Percentiles rank a stretch among this genome's conserved stretches.
Conservation (phyloP, 2,888 invertebrate species). For the Hemithea aestivaria region DNA sequence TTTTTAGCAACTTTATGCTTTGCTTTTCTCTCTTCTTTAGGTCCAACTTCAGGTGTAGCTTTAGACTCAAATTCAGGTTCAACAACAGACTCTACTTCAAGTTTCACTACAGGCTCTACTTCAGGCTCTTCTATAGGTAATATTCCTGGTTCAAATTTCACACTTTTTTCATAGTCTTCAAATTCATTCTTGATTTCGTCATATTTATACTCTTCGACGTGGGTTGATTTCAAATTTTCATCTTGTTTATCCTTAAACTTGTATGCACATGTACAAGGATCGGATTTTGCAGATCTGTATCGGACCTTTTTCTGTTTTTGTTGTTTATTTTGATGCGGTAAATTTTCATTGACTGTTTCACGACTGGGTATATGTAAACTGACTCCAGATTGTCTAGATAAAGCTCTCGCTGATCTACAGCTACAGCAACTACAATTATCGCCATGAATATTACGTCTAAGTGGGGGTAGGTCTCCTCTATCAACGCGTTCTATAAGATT, state of each 20-base stretch:
- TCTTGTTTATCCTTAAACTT: constrained; percentile 4
- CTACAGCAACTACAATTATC: constrained; percentile 42
- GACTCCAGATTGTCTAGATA: constrained; percentile 22
- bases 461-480: constrained; percentile 33
- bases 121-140: no score
- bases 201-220: no score
- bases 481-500: constrained; percentile 39
- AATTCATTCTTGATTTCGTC: no score
- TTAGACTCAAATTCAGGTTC: no score
- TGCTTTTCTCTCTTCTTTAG: constrained; percentile 12
- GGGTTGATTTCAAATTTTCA: no score
- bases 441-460: constrained; percentile 29
- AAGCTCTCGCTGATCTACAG: constrained; percentile 29
- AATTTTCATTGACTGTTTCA: constrained; percentile 23
- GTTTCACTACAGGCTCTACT: no score
- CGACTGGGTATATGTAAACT: constrained; percentile 22
- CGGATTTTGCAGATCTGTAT: constrained; percentile 36
- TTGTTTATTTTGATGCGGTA: constrained; percentile 19
- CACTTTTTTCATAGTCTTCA: no score
- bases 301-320: constrained; percentile 23
- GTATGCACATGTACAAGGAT: constrained; percentile 39
- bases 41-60: neutral
- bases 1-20: constrained; percentile 23
- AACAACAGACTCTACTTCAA: no score
- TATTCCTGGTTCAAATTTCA: no score